A percentile compares a stretch with the other conserved stretches of the same genome.
Evolutionary conservation across 2,888 invertebrate species (phyloP).

Genomic region (Drosophila antonietae): DNA sequence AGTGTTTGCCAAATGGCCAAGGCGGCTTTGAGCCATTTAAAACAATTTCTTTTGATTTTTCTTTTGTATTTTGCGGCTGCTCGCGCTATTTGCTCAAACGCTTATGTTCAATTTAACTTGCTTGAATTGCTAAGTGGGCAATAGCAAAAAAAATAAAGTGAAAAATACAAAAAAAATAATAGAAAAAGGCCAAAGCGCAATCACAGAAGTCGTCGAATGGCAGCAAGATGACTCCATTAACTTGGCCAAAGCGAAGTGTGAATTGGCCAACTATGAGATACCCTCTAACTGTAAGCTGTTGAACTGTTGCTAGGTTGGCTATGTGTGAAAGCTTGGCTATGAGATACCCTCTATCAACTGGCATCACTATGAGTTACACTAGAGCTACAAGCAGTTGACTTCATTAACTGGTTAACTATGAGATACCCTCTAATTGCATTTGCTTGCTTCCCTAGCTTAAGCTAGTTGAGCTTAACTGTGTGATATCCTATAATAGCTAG

Average conservation of each 20-base stretch:
- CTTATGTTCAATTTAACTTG: conserved; percentile 57
- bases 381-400: background rate
- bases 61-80: conserved; percentile 48
- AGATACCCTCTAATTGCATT: too few species aligned
- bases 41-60: conserved; percentile 65
- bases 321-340: background rate
- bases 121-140: conserved; percentile 6
- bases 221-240: conserved; percentile 41
- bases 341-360: background rate
- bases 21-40: conserved; percentile 37
- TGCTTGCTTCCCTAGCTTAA: too few species aligned
- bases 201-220: conserved; percentile 26
- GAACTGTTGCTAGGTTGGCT: background rate
- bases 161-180: too few species aligned
- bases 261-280: background rate
- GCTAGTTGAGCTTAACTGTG: too few species aligned
- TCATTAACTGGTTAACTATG: too few species aligned
- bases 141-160: background rate
- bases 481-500: too few species aligned
- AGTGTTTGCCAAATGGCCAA: background rate
- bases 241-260: background rate
- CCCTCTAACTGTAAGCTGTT: background rate
- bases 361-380: too few species aligned
- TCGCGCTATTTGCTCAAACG: conserved; percentile 58
- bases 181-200: conserved; percentile 10